Conservation (phyloP, 2,888 invertebrate genomes). For the Phania funesta region DNA sequence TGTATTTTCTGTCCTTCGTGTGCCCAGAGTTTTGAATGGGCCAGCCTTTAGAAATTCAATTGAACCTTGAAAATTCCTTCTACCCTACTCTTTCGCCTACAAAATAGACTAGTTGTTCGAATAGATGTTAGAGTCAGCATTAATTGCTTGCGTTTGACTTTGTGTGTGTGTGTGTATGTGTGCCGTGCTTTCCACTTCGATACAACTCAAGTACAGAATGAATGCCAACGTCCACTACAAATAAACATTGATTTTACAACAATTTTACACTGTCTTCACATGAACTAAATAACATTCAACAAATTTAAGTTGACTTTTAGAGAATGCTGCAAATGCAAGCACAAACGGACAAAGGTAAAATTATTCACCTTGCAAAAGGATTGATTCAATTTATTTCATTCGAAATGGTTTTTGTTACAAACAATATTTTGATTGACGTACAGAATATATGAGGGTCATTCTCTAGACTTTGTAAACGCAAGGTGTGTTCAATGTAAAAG, state of each 20-base stretch:
- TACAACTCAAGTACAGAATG: conserved; percentile 13
- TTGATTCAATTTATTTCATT: too few species aligned
- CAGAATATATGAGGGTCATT: too few species aligned
- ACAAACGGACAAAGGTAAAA: background rate
- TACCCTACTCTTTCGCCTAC: background rate
- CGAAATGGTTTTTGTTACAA: too few species aligned
- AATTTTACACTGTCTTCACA: conserved; percentile 37
- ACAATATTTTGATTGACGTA: too few species aligned
- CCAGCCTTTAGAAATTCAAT: background rate
- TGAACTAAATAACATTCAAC: conserved; percentile 58
- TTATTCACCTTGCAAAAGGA: background rate
- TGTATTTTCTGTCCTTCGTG: background rate
- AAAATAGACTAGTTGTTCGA: background rate
- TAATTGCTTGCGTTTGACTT: background rate
- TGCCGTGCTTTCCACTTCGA: background rate
- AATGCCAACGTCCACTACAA: conserved; percentile 5
- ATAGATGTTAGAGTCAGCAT: background rate
- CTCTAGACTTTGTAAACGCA: too few species aligned
- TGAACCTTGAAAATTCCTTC: background rate
- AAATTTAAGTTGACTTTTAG: conserved; percentile 46
- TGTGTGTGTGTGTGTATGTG: background rate
- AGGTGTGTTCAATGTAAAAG: too few species aligned
- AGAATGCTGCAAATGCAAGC: conserved; percentile 17
- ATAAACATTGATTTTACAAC: conserved; percentile 40
- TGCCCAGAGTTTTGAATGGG: background rate